Percentiles rank a stretch among this genome's conserved stretches.
phyloP scores from a whole-genome alignment of 2,797 vertebrate species.

The Petrocephalus sullivani region DNA sequence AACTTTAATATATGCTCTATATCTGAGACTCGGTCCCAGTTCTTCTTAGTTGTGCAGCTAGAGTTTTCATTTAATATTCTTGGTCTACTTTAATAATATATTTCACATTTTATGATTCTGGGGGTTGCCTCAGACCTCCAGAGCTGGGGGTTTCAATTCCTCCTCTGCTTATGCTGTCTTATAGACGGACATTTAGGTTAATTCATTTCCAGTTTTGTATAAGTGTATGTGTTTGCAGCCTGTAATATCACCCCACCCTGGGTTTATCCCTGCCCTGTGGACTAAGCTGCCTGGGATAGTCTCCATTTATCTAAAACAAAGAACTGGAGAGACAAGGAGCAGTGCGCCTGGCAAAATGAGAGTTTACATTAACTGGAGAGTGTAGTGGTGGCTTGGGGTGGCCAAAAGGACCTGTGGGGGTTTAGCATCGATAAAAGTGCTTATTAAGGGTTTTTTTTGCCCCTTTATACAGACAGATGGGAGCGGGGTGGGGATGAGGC shows the following conservation, averaged over 20 bases:
- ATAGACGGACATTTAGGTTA: neutral
- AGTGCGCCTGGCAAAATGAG: neutral
- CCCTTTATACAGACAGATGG: neutral
- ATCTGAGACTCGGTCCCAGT: neutral
- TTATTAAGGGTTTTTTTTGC: neutral
- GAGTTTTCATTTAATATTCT: neutral
- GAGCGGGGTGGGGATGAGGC: neutral
- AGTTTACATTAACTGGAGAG: neutral
- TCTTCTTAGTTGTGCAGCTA: neutral
- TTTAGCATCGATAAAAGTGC: neutral
- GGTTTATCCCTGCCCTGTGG: neutral
- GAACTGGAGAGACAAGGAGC: neutral
- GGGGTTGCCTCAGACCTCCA: neutral
- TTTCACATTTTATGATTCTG: neutral
- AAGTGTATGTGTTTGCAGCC: neutral
- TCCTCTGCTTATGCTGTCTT: neutral
- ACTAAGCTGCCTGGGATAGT: neutral
- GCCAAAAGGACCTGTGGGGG: neutral
- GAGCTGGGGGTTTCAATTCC: neutral
- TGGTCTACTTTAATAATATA: neutral
- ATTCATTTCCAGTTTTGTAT: neutral
- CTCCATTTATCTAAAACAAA: neutral
- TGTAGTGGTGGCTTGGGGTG: neutral
- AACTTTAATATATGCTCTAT: neutral
- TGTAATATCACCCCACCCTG: neutral